Conservation (phyloP, 2,797 vertebrate species). For the Limosa lapponica region DNA sequence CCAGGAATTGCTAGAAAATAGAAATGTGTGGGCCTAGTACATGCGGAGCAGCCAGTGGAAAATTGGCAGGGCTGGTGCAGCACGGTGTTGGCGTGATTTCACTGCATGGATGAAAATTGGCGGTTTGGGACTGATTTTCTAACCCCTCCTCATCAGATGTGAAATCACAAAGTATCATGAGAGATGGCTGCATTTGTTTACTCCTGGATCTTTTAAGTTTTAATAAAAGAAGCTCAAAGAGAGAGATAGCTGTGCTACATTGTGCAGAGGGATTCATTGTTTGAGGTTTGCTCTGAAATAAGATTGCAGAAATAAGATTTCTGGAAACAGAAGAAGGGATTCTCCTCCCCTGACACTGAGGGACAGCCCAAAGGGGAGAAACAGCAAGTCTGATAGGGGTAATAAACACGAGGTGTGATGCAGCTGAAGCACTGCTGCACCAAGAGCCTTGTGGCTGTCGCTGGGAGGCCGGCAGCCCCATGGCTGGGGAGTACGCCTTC, state of each 20-base stretch:
- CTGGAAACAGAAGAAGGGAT: neutral
- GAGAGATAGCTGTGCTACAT: neutral
- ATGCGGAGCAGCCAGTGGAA: constrained; percentile 39
- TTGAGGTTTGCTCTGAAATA: neutral
- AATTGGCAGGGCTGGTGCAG: constrained; percentile 40
- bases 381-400: neutral
- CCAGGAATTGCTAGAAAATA: constrained; percentile 67
- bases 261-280: neutral
- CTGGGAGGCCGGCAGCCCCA: neutral
- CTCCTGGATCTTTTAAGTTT: neutral
- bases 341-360: neutral
- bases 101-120: constrained; percentile 12
- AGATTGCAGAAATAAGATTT: neutral
- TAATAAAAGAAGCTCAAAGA: neutral
- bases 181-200: neutral
- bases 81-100: constrained; percentile 17
- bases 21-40: constrained; percentile 27
- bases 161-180: neutral
- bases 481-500: accelerated
- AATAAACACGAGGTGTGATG: neutral
- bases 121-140: neutral
- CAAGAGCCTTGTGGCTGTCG: accelerated
- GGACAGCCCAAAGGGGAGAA: neutral
- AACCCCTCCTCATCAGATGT: neutral
- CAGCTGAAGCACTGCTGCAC: neutral